phyloP scores from a whole-genome alignment of 2,888 invertebrate species.

The Caenorhabditis wallacei region DNA sequence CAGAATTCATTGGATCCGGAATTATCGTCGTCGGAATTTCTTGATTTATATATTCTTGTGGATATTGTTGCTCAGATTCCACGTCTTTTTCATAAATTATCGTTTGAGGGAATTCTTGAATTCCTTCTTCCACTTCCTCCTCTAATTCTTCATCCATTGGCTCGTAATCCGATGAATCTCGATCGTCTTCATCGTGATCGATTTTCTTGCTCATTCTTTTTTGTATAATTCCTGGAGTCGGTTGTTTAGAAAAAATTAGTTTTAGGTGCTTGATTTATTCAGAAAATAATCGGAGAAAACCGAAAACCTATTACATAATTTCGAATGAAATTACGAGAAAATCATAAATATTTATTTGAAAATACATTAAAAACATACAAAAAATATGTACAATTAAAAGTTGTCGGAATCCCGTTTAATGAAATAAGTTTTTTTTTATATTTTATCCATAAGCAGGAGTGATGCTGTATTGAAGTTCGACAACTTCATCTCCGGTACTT shows the following conservation, averaged over 20 bases:
- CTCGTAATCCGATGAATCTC: conserved; percentile 62
- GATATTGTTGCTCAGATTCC: conserved; percentile 10
- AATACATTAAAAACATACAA: background rate
- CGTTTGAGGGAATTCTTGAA: background rate
- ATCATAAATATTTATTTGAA: too few species aligned
- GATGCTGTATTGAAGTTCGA: conserved; percentile 74
- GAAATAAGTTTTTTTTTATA: too few species aligned
- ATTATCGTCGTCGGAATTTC: background rate
- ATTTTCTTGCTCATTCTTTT: conserved; percentile 11
- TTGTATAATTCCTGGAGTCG: too few species aligned
- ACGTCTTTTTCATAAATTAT: conserved; percentile 1
- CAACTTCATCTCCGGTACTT: conserved; percentile 53
- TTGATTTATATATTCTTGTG: conserved; percentile 11
- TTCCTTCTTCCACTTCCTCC: conserved; percentile 27
- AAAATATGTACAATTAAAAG: too few species aligned
- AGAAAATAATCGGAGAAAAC: too few species aligned
- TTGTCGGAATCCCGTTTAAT: too few species aligned
- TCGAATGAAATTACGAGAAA: too few species aligned
- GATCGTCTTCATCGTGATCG: conserved; percentile 62
- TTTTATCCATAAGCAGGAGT: conserved; percentile 62
- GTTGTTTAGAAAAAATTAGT: too few species aligned
- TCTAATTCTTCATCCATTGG: conserved; percentile 57
- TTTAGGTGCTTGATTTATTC: too few species aligned
- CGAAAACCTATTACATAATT: too few species aligned
- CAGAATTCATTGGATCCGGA: conserved; percentile 28